Base-by-base conservation (phyloP, 2,888 invertebrate species). In the Hypomecis atomaria region DNA sequence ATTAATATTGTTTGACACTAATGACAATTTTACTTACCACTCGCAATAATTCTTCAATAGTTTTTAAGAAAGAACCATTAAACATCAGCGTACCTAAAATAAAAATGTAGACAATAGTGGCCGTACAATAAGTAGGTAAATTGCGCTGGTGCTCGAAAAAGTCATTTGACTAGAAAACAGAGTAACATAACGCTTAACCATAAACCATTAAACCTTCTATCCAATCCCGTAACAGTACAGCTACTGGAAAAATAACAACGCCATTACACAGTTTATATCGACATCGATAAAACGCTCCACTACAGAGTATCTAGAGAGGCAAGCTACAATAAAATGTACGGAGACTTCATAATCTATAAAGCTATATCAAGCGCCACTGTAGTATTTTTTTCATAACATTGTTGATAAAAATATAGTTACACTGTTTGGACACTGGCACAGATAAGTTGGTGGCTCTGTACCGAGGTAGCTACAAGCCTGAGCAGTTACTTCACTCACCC, bases 311-410 rank as follows among this genome's bases (percentile, higher is more conserved):
- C 89, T 87, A 87, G 87, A 47, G 87, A 89, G 89, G 23, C 23
- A 23, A 88, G 85, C 86, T 91, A 91, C 91, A 92, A 91, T 92
- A 92, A 92, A 92, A 92, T 90, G 90, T 92, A 92, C 90, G 86
- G 82, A 88, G 88, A 89, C 87, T 88, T 89, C 89, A n/a, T 23
- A 11, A 6, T 4, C 6, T 52, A 0, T 33, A 6, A 8, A 33
- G 10, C 33, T 52, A 4, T 33, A 13, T 23, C 9, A 10, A 4
- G 40, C 38, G 52, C 52, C 33, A 40, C 38, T 8, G 10, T 42
- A 10, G 10, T 6, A 33, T 40, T 52, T 40, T 10, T 11, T n/a
- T 5, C 4, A 0, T 1, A 8, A 40, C 0, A 40, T 10, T 50
- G 40, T 10, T 33, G 10, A 43, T 43, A 13, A 9, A 13, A 11